Evolutionary conservation across 1,140 invertebrate species (phyloP).

Genomic region (Penaeus japonicus): DNA sequence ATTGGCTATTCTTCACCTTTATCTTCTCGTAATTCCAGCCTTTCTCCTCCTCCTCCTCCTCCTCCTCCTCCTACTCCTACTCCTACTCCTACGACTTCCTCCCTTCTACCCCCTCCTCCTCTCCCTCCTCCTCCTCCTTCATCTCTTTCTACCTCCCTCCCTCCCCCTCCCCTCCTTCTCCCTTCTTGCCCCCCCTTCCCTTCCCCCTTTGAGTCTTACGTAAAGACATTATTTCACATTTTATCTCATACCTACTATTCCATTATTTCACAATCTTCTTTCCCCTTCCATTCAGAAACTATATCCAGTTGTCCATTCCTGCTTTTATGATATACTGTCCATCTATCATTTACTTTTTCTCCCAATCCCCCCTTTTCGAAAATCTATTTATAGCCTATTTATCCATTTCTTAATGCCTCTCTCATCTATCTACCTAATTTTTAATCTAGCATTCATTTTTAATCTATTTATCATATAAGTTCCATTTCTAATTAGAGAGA

Average conservation of each 20-base stretch:
- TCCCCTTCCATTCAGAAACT: not conserved
- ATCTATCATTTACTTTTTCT: not conserved
- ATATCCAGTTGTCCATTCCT: not conserved
- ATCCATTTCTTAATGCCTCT: not conserved
- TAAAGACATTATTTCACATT: slow-evolving; percentile 45
- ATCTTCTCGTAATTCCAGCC: slow-evolving; percentile 50
- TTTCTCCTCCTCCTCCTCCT: not conserved
- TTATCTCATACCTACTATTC: slow-evolving; percentile 29
- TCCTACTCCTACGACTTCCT: not conserved
- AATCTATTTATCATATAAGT: too few relatives aligned
- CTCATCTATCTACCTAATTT: too few relatives aligned
- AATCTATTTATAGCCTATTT: not conserved
- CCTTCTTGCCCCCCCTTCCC: not conserved
- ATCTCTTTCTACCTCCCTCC: too few relatives aligned
- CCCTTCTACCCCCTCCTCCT: not conserved
- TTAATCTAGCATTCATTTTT: too few relatives aligned
- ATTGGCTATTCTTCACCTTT: slow-evolving; percentile 49
- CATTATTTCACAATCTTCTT: slow-evolving; percentile 25
- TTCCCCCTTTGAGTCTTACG: not conserved
- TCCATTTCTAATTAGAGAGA: too few relatives aligned
- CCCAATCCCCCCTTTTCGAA: not conserved
- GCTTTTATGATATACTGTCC: not conserved
- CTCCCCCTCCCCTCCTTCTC: not conserved
- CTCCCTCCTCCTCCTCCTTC: not conserved
- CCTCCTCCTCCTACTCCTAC: not conserved